Evolutionary conservation across 2,113 vertebrate species (phyloP).

Genomic region (Jaculus jaculus): DNA sequence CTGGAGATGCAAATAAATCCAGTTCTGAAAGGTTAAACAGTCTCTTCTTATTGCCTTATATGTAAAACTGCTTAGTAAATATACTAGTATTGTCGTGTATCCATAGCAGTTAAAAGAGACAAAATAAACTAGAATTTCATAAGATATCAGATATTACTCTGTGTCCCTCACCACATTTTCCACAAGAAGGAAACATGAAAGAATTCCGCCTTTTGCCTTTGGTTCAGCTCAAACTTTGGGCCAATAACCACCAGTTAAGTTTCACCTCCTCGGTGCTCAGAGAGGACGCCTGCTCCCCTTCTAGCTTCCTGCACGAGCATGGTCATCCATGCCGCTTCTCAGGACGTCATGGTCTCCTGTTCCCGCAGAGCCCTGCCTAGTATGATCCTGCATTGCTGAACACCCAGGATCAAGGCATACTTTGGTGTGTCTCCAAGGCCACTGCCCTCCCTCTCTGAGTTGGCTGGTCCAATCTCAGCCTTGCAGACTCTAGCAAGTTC

Average conservation of each 20-base stretch:
- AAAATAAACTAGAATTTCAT: neutral
- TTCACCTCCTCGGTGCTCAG: neutral
- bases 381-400: neutral
- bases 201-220: neutral
- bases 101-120: neutral
- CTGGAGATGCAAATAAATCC: too few species aligned
- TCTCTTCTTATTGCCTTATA: neutral
- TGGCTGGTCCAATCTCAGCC: neutral
- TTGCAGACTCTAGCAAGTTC: too few species aligned
- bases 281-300: neutral
- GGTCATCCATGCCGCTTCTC: neutral
- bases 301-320: neutral
- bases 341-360: neutral
- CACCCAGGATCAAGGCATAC: too few species aligned
- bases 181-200: neutral
- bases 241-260: neutral
- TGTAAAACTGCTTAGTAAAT: neutral
- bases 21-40: neutral
- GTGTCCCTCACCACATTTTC: neutral
- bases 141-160: neutral
- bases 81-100: neutral
- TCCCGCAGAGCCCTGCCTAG: neutral
- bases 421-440: neutral
- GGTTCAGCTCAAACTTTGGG: neutral
- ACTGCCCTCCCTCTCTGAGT: neutral